Evolutionary conservation across 2,113 vertebrate genomes (phyloP), one percentile per base, ranked within the genome.

Genomic region (Poeciliopsis prolifica): DNA sequence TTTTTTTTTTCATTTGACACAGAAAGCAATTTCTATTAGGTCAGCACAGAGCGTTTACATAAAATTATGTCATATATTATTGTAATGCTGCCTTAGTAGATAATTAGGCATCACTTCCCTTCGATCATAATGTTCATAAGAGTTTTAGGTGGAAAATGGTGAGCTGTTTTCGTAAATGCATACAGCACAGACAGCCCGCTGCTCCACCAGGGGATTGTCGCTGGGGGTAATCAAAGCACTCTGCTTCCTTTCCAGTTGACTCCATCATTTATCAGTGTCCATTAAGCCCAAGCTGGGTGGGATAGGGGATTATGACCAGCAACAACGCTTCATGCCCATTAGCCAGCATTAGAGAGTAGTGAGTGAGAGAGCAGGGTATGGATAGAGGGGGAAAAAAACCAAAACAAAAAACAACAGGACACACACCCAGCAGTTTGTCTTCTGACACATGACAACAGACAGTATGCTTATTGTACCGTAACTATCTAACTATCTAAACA

Each of bases 221-320:
- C 61, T 78, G 73, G 58, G 73, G 73, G 80, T 66, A 78, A 88
- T 88, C 84, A 83, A 77, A 89, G 86, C 83, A 88, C 87, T 91
- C 87, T 81, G 68, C 77, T 85, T 90, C 86, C 88, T 79, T 77
- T 87, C 75, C 69, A 77, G 87, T 89, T 91, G 83, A 90, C 88
- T 90, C 79, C 85, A 86, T 90, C 87, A 90, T 93, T 88, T 84
- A 91, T 92, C 88, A 91, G 84, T 78, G 80, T 93, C 92, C 91
- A 93, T 91, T 92, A 93, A 89, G 81, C 26, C 69, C 85, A 63
- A 86, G 72, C 77, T 86, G 83, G 88, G 81, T 88, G 89, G 87
- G 83, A 86, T 70, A 84, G 81, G 75, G 86, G 84, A 83, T 87
- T 87, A 87, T 75, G 79, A 81, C 74, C 69, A 81, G 81, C 84